Evolutionary conservation across 2,797 vertebrate species (phyloP), one percentile per base, ranked within the genome.

Genomic region (Myotis vivesi): DNA sequence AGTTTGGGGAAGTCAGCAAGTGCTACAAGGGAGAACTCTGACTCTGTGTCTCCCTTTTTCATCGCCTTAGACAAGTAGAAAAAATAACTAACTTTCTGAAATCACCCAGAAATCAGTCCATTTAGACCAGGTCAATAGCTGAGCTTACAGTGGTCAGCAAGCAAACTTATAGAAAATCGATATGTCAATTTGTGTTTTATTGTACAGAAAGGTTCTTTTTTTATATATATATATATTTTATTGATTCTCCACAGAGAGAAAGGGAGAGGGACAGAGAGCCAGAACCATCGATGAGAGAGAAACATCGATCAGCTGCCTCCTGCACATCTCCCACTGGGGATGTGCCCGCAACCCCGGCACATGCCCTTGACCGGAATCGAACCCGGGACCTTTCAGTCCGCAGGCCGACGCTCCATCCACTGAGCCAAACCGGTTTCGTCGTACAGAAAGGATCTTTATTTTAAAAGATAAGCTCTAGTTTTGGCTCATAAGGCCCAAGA

Each of bases 91-190:
- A 86, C 38, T 53, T 55, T 57, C 30, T 89, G 75, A 86, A 88
- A 46, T 57, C 20, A 62, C 76, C 68, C 46, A 68, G 33, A 20
- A 90, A 46, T 81, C 41, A 57, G 25, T 55, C n/a, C 19, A 41
- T 46, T 89, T 68, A 95, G 77, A 59, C 75, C 55, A 73, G 0
- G 83, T 72, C 51, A 96, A 69, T 89, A 91, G 82, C 76, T 90
- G 68, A 96, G 79, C 28, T 83, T 89, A 41, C 77, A 76, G 33
- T 69, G 22, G 44, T 51, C 33, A 75, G 46, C 68, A 68, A 86
- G 6, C 46, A 91, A 66, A 93, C 85, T 92, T 97, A 96, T n/a
- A 96, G 93, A 97, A 84, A 88, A 96, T 19, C 71, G 9, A 75
- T 28, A 80, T 3, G 11, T 89, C 91, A 71, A 41, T 72, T 84